Evolutionary conservation across 2,888 invertebrate species (phyloP), one percentile per base, ranked within the genome.

Genomic region (Napeogenes sylphis): DNA sequence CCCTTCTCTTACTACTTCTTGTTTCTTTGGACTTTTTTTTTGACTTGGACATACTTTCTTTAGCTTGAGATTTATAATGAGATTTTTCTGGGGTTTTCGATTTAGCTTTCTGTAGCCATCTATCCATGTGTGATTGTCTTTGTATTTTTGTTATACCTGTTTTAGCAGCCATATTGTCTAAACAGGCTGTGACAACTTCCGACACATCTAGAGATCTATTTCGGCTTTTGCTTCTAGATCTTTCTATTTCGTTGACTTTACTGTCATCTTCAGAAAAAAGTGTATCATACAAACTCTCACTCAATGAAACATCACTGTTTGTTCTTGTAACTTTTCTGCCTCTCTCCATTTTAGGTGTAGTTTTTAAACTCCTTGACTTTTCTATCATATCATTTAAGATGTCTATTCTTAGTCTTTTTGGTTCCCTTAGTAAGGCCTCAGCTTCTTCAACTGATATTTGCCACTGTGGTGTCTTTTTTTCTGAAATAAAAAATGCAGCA

Each of bases 391-490:
- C 83, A 61, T 83, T 77, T 64, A 93, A 91, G 62, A 89, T 84
- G 54, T 92, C 88, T 54, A 93, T 85, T 67, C 94, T 90, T n/a
- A 93, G 83, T 53, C 91, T 81, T 63, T 92, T 86, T 13, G 92
- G 89, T 75, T 92, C 90, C 12, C 85, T 76, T 4, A 92, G 81
- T 6, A 96, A 87, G 58, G 86, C 87, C 73, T 94, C 94, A 0
- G 96, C 96, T 85, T 96, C 96, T n/a, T 91, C 89, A 0, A 96
- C 93, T 0, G 96, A 96, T 55, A 91, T 84, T 45, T 92, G 89
- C 96, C 97, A 97, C 61, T 92, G 91, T 3, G 84, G 73, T 70
- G 89, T 85, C 68, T 92, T 87, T 68, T 91, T 85, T 51, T 92
- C 88, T n/a, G 92, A 91, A 21, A 93, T 79, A 55, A 88, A 81